Percentiles rank a stretch among this genome's conserved stretches.
These are phyloP conservation scores for Aporrectodea caliginosa DNA, from an alignment of 1,140 invertebrate species.

Conservation along the genomic window DNA sequence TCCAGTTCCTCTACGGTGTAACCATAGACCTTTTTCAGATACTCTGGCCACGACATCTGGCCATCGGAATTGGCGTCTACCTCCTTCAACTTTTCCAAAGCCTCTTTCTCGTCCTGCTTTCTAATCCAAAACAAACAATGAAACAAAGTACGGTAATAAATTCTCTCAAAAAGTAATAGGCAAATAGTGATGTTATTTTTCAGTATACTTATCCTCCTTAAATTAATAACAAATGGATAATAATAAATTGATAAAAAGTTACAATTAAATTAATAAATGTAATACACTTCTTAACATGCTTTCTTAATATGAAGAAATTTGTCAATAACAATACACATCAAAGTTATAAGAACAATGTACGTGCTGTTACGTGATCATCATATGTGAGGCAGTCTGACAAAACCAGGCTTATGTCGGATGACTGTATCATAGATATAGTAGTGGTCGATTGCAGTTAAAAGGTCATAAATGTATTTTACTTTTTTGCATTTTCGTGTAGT, in stretches of 20 bases:
- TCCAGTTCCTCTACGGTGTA: constrained; percentile 6
- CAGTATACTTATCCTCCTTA: not conserved
- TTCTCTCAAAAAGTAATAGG: not conserved
- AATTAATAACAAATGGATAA: not conserved
- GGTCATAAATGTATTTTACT: no score
- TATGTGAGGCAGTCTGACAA: no score
- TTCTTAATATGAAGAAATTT: not conserved
- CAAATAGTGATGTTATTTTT: not conserved
- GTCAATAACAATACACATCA: no score
- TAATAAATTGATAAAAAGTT: not conserved
- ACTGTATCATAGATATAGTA: no score
- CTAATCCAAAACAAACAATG: constrained; percentile 25
- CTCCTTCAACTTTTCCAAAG: constrained; percentile 42
- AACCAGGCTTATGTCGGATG: no score
- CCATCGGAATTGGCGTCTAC: constrained; percentile 69
- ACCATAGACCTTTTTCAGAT: constrained; percentile 66
- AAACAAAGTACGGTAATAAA: constrained; percentile 6
- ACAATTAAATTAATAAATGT: not conserved
- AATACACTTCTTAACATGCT: not conserved
- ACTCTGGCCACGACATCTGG: constrained; percentile 80
- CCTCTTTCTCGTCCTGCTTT: constrained; percentile 48
- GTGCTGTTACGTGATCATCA: no score
- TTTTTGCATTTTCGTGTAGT: no score
- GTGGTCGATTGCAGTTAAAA: no score
- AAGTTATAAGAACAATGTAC: no score